These are phyloP conservation scores for Umimayanthus chanpuru DNA, from an alignment of 92 coral and sea anemone species.

Conservation along the genomic window DNA sequence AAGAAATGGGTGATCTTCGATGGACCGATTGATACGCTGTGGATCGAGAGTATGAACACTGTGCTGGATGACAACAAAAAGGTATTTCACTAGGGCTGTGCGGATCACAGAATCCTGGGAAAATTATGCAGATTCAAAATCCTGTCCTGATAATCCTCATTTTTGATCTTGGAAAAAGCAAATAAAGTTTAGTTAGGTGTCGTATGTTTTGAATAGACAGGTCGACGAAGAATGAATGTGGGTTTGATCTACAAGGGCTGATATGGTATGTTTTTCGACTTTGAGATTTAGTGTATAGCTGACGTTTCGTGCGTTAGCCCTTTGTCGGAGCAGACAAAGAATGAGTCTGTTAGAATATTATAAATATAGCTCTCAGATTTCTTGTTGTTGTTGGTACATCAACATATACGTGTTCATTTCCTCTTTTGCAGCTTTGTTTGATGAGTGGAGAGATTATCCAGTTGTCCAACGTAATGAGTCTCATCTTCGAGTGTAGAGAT, in stretches of 20 bases:
- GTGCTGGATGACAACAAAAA: constrained; percentile 98
- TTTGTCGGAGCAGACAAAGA: too few species aligned
- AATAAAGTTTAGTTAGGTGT: background rate
- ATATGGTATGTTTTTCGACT: too few species aligned
- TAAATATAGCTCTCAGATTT: too few species aligned
- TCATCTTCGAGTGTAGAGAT: constrained; percentile 98
- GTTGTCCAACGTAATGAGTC: constrained; percentile 96
- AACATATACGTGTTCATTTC: background rate
- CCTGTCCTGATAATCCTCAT: background rate
- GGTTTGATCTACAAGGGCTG: too few species aligned
- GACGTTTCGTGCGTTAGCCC: too few species aligned
- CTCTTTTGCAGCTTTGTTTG: constrained; percentile 78
- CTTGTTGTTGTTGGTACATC: background rate
- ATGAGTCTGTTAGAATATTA: too few species aligned
- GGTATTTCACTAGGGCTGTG: constrained; percentile 49
- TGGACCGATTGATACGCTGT: constrained; percentile 98
- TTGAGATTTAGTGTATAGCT: too few species aligned
- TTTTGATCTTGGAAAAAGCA: too few species aligned
- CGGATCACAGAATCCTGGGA: background rate
- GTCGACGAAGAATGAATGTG: too few species aligned
- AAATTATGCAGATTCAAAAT: too few species aligned
- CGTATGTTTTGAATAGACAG: background rate
- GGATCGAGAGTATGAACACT: constrained; percentile 99
- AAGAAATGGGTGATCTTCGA: constrained; percentile 99
- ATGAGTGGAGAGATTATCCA: constrained; percentile 99